A percentile compares a stretch with the other conserved stretches of the same genome.
Conservation (phyloP, 2,113 vertebrate genomes). For the Psittacus erithacus region DNA sequence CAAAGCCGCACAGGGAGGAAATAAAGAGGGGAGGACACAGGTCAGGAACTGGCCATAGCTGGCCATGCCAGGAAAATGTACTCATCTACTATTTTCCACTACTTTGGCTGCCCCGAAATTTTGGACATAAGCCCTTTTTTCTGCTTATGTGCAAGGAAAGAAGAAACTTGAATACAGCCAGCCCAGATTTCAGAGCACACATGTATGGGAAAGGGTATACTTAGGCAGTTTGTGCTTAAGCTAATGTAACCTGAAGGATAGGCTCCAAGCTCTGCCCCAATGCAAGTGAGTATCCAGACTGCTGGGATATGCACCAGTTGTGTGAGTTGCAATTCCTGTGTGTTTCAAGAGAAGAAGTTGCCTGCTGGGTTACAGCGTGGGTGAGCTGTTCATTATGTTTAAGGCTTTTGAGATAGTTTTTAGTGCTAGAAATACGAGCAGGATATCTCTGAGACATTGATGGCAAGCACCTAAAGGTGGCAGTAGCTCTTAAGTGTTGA, state of each 20-base stretch:
- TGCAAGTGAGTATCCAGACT: fast-evolving
- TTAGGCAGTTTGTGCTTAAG: neutral
- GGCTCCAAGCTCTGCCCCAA: neutral
- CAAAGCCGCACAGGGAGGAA: neutral
- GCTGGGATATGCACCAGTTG: fast-evolving
- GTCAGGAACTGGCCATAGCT: neutral
- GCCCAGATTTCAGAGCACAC: neutral
- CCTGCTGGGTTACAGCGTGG: neutral
- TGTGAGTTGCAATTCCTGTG: neutral
- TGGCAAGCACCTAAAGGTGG: neutral
- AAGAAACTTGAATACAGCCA: neutral
- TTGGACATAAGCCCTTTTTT: neutral
- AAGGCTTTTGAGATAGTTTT: neutral
- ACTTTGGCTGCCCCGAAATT: neutral
- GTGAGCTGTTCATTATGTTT: neutral
- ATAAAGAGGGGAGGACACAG: neutral
- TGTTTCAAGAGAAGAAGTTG: neutral
- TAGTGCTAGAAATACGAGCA: neutral
- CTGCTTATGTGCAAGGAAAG: fast-evolving
- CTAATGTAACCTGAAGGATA: too few relatives aligned
- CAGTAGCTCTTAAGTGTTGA: neutral
- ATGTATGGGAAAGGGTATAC: neutral
- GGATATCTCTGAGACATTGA: neutral
- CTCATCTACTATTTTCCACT: neutral
- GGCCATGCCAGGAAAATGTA: neutral